These are phyloP conservation scores for Tachystola acroxantha DNA, from an alignment of 2,888 invertebrate species.

Conservation along the genomic window DNA sequence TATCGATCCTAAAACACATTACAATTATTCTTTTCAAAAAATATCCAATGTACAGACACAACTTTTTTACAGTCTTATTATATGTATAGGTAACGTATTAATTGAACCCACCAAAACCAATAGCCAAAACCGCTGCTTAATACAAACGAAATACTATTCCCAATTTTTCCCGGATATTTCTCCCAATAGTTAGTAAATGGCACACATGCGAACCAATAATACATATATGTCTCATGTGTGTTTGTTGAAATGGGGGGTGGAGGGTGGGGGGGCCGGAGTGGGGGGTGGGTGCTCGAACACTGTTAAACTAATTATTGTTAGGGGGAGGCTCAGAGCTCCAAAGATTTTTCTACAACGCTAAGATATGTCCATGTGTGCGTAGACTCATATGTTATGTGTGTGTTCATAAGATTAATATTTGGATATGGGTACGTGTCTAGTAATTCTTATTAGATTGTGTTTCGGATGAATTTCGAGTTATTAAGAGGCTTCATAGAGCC, in stretches of 20 bases:
- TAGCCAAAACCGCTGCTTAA: slow-evolving; percentile 23
- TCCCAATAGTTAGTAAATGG: slow-evolving; percentile 45
- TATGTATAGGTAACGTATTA: too few species aligned
- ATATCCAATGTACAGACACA: too few species aligned
- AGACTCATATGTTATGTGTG: slow-evolving; percentile 8
- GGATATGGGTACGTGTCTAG: slow-evolving; percentile 7
- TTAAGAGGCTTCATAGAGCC: too few species aligned
- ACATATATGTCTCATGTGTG: slow-evolving; percentile 25
- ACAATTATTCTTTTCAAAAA: too few species aligned
- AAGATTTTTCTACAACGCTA: slow-evolving; percentile 38
- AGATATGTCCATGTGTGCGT: slow-evolving; percentile 15
- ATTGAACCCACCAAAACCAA: not conserved
- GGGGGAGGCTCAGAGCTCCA: slow-evolving; percentile 21
- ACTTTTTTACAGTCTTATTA: too few species aligned
- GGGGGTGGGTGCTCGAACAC: slow-evolving; percentile 44
- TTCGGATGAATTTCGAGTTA: slow-evolving; percentile 1
- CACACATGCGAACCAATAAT: slow-evolving; percentile 24
- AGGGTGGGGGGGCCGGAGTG: slow-evolving; percentile 18
- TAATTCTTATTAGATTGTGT: slow-evolving; percentile 3
- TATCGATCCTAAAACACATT: too few species aligned
- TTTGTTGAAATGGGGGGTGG: slow-evolving; percentile 17
- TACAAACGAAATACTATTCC: slow-evolving; percentile 39
- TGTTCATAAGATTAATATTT: slow-evolving; percentile 11
- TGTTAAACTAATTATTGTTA: slow-evolving; percentile 47
- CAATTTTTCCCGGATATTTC: slow-evolving; percentile 39